phyloP scores from a whole-genome alignment of 92 coral and sea anemone genomes.

The Hydrozoanthus gracilis region DNA sequence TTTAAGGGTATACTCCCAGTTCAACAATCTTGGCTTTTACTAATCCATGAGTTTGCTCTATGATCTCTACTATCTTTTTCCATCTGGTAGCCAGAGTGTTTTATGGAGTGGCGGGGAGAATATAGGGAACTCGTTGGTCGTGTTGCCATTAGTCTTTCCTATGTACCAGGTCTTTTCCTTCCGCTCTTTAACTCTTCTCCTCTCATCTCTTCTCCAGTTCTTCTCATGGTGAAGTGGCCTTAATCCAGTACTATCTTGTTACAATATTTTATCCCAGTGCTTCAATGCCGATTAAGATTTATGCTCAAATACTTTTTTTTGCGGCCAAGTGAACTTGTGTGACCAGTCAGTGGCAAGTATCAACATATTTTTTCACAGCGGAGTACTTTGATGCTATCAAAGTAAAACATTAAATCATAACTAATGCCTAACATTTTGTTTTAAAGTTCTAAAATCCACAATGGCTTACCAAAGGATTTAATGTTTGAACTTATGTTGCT shows the following conservation, averaged over 20 bases:
- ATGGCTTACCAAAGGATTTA: background rate
- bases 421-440: too few species aligned
- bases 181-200: constrained; percentile 10
- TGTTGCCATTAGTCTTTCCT: constrained; percentile 8
- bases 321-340: too few species aligned
- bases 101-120: background rate
- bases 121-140: constrained; percentile 11
- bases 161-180: constrained; percentile 4
- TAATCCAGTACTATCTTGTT: constrained; percentile 20
- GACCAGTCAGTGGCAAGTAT: too few species aligned
- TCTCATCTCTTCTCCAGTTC: constrained; percentile 16
- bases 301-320: too few species aligned
- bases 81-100: constrained; percentile 1
- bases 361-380: too few species aligned
- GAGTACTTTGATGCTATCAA: too few species aligned
- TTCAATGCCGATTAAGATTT: background rate
- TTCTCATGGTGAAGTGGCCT: constrained; percentile 14
- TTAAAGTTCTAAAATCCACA: background rate
- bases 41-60: background rate
- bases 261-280: constrained; percentile 16
- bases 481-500: too few species aligned
- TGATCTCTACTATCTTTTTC: constrained; percentile 9
- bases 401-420: too few species aligned
- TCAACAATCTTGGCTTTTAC: background rate
- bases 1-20: background rate